Percentiles rank a stretch among this genome's conserved stretches.
Evolutionary conservation across 2,113 vertebrate species (phyloP).

Genomic region (Orthonyx spaldingii): DNA sequence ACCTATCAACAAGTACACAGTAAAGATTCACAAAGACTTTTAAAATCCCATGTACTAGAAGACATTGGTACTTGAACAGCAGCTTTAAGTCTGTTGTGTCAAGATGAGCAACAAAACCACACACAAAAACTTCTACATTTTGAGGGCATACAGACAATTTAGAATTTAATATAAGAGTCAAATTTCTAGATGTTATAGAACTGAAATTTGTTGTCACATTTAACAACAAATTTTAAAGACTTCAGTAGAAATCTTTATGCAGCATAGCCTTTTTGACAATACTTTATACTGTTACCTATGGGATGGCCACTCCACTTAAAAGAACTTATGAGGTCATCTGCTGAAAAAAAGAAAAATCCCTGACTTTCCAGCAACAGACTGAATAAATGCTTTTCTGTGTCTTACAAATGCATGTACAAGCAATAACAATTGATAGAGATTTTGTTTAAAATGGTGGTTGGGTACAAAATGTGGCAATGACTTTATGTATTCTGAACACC

Average conservation of each 20-base stretch:
- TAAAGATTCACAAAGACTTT: neutral
- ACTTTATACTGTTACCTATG: neutral
- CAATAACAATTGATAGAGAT: neutral
- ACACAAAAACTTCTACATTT: neutral
- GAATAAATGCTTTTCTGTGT: neutral
- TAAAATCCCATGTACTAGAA: neutral
- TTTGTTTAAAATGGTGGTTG: neutral
- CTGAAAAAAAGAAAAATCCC: neutral
- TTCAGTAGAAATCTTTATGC: neutral
- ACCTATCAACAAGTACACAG: neutral
- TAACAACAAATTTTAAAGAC: neutral
- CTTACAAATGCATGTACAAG: neutral
- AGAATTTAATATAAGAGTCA: neutral
- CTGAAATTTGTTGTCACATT: neutral
- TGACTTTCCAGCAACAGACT: neutral
- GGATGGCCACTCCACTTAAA: neutral
- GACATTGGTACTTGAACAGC: neutral
- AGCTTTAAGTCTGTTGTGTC: neutral
- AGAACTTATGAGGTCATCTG: neutral
- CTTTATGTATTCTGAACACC: neutral
- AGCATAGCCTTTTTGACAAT: neutral
- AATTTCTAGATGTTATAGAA: neutral
- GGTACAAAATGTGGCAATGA: neutral
- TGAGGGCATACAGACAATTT: neutral
- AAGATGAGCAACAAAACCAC: neutral